Base-by-base conservation (phyloP, 2,113 vertebrate species). In the Phaethornis superciliosus region DNA sequence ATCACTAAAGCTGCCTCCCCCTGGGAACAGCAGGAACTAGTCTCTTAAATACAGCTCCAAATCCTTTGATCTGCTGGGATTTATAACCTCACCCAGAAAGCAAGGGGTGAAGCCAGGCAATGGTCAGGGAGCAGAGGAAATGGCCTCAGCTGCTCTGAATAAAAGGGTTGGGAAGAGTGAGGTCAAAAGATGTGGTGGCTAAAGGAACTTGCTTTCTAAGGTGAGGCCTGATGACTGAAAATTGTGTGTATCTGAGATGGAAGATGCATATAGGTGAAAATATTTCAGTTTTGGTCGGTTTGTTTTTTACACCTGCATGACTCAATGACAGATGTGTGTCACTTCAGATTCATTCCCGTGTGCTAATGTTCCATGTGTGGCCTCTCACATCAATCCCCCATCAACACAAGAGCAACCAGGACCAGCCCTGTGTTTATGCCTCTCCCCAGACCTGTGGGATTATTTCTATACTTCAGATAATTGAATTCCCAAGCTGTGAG, bases 1-100 rank as follows among this genome's bases (percentile, higher is more conserved):
- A 94, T 94, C 87, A 85, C 63, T 85, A 93, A 94, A 93, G 81
- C 87, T 0, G 1, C 37, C 65, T 74, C 58, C 55, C 23, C 49
- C 24, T 15, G 11, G 44, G 80, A 93, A 77, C 85, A 90, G 60
- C 71, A 85, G 76, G 75, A 96, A 74, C 85, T 88, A 89, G 82
- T 85, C 92, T 93, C 82, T 94, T 92, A 96, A 96, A 93, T 95
- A 81, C 90, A 88, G 52, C 83, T 88, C 76, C 85, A 96, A 96
- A 96, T 96, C 95, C 94, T 37, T 91, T 96, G 85, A 96, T 94
- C 95, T 93, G 88, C 82, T 91, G 60, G 88, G 95, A 94, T 96
- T 96, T 96, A 78, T 3, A 0, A 77, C 82, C 82, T 93, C 75
- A 70, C 85, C 85, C 93, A 78, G 90, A 93, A 93, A 74, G 32